Base-by-base conservation (phyloP, 2,113 vertebrate genomes). In the Notechis scutatus region DNA sequence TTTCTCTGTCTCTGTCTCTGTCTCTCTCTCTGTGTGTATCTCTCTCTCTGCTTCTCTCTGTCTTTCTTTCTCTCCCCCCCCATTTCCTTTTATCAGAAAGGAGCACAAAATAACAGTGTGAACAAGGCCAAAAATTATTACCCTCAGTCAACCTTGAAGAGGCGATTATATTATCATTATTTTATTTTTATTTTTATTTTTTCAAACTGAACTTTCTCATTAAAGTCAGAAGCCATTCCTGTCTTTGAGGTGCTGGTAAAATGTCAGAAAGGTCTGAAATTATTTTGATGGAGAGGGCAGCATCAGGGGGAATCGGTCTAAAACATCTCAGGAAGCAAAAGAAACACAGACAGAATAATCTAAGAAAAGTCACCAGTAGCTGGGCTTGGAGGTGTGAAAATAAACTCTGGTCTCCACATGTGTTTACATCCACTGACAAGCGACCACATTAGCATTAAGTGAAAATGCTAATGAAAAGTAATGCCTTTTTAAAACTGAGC, bases 381-480 rank as follows among this genome's bases (percentile, higher is more conserved):
- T 95, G 95, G 95, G 96, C 96, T 95, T 93, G 69, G 95, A 96
- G 96, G 95, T 96, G 97, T 97, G 96, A 97, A 97, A 97, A 97
- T 97, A 97, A 97, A 97, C 95, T 95, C 95, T 96, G 96, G 96
- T 96, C 96, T 97, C 94, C 92, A 95, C 39, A 94, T 96, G 96
- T 95, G 96, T 96, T 94, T 96, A 96, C 95, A 95, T 97, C 96
- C 91, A 89, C 96, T 96, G 96, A 96, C 97, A 96, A 97, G 97
- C 95, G 95, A 96, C 95, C 96, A 95, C 96, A 97, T 97, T 97
- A 97, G 96, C 96, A 96, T 97, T 97, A 97, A 96, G 95, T 95
- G 94, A 97, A 96, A 97, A 97, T 95, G 96, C 96, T 96, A 96
- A 96, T 97, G 96, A 97, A 97, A 96, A 95, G 96, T 96, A 97